phyloP scores from a whole-genome alignment of 2,888 invertebrate species.

The Papilio elwesi region DNA sequence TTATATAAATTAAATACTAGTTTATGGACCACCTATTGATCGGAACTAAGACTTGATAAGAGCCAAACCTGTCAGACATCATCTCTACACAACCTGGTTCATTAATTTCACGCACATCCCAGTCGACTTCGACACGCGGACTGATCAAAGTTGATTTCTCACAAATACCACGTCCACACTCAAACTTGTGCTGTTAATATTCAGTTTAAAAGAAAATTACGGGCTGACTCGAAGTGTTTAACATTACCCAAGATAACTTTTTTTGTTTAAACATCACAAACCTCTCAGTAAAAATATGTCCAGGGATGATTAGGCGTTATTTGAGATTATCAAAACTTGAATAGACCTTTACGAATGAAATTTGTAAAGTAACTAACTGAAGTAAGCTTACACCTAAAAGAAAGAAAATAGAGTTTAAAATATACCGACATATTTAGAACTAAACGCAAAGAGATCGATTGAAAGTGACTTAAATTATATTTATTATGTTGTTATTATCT shows the following conservation, averaged over 20 bases:
- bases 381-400: too few species aligned
- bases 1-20: too few species aligned
- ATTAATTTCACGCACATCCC: conserved; percentile 9
- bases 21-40: neutral
- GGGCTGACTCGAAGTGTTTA: neutral
- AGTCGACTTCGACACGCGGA: conserved; percentile 8
- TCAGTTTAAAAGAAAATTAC: conserved; percentile 18
- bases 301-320: neutral
- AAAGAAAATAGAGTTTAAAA: too few species aligned
- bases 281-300: neutral
- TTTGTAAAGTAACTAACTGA: too few species aligned
- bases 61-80: conserved; percentile 9
- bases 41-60: conserved; percentile 6
- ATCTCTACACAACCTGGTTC: neutral
- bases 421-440: too few species aligned
- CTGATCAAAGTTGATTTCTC: conserved; percentile 35
- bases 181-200: conserved; percentile 23
- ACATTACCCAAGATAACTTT: neutral
- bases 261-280: neutral
- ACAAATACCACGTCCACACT: conserved; percentile 33
- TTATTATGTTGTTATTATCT: too few species aligned
- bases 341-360: too few species aligned
- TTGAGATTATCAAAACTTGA: neutral
- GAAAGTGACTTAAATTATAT: too few species aligned
- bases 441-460: too few species aligned